Base-by-base conservation (phyloP, 1,140 invertebrate species). In the Bombus breviceps region DNA sequence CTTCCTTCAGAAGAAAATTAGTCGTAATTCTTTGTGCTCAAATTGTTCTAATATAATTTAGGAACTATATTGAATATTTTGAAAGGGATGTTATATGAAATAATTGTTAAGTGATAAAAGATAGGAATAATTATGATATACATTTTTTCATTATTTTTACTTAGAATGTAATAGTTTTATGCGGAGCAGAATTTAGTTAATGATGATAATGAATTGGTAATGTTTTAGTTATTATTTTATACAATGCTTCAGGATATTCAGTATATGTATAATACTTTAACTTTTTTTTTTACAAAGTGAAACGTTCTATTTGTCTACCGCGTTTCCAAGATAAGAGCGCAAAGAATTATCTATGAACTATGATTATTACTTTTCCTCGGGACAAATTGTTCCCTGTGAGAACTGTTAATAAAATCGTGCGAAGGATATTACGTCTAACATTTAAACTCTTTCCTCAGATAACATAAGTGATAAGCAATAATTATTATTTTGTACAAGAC, bases 401-500 rank as follows among this genome's bases (percentile, higher is more conserved):
- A 64, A 82, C 22, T 73, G 69, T 43, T 85, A 78, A 62, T 66
- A 59, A 73, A 81, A 53, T 53, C 32, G 8, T 34, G 25, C 37
- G 82, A 83, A 81, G 13, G 37, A 87, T 77, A 89, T 77, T 87
- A 78, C 43, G n/a, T 77, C 66, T 81, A 86, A 69, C n/a, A 78
- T 77, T 72, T 85, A 66, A 62, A 87, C 57, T 69, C 32, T 88
- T 88, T 85, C 79, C 66, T 78, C 64, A 81, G 6, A 79, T 90
- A 83, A 41, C 79, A n/a, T 69, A 86, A 83, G 37, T 69, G 41
- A 85, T 87, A 82, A 89, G 78, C 81, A 89, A 86, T 88, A 90
- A 73, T 62, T 79, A n/a, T 53, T 89, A 86, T 90, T 88, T 90
- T 90, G 37, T 88, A 90, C 75, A 73, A 82, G 57, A 59, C 41